Base-by-base conservation (phyloP, 2,797 vertebrate species). In the Sebastes reedi region DNA sequence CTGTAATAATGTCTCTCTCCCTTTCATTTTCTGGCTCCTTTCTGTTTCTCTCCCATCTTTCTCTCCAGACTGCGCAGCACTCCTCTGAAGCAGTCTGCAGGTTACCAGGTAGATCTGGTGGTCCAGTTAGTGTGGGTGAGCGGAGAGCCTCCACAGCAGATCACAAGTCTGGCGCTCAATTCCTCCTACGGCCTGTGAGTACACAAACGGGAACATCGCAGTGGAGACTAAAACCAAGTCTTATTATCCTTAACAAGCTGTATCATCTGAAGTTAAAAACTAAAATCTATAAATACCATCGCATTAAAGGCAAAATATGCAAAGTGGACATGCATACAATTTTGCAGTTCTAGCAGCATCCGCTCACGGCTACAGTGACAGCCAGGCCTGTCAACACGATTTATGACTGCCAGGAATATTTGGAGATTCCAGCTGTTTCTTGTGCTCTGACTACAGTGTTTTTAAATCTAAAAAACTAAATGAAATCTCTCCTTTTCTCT, bases 111-210 rank as follows among this genome's bases (percentile, higher is more conserved):
- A 77, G 99, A 99, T 73, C 92, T 99, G 59, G 97, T 99, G 89
- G 97, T 99, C 90, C 99, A 99, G 94, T 94, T 99, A 80, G 97
- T 99, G 76, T 99, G 99, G 99, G 98, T 99, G 88, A 96, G 97
- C 61, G 99, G 99, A 87, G 99, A 99, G 89, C 99, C 98, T 78
- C 98, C 98, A 59, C 98, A 99, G 46, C 99, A 97, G 85, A 99
- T 99, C 94, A 99, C 97, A 80, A 99, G 98, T 89, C 95, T 99
- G 94, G 97, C 97, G 10, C 88, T 99, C 86, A 99, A 98, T 90
- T 99, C 99, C 59, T 96, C 97, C 0, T 99, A 98, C 2, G 97
- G 99, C 89, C 89, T 95, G 93, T 95, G 83, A 94, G 94, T 92
- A 81, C 50, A 69, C 74, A 16, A 59, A 65, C 32, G 6, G 13